Evolutionary conservation across 2,797 vertebrate genomes (phyloP), one percentile per base, ranked within the genome.

Genomic region (Sphaeramia orbicularis): DNA sequence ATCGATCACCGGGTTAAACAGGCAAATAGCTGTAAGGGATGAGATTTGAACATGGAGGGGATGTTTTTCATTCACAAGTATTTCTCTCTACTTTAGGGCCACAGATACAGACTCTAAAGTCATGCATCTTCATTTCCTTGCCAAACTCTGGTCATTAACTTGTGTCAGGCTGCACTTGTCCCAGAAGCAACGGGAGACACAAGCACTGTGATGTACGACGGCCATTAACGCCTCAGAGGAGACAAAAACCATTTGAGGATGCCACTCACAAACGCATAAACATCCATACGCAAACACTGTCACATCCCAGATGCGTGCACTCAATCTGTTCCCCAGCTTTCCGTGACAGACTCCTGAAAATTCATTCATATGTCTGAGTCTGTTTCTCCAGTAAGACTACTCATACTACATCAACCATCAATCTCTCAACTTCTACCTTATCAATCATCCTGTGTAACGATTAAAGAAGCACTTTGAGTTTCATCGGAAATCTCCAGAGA

Each of bases 111-210:
- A 74, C 74, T 73, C 65, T 2, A 30, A 71, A 71, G 32, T 69
- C 79, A 55, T 93, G 73, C 56, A 66, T 94, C 92, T 92, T 92
- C 71, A 89, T 93, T 91, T 89, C 78, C 76, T 78, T 68, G 65
- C 72, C 84, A 88, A 89, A 92, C 83, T 72, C 71, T 80, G 79
- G 83, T 92, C 90, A 89, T 92, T 91, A 93, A 84, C 79, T 84
- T 38, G 40, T 53, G 77, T 66, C 11, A 53, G 61, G 71, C 67
- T 78, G 73, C 10, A 63, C 78, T 81, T 81, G 68, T 90, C 82
- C 71, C 55, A 36, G 60, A 70, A 66, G 15, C 73, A 8, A 67
- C 48, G 12, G 81, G 71, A 86, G 76, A 71, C 63, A 45, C 71
- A 67, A 63, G 81, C 73, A 59, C 70, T 42, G 60, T 93, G 91